Base-by-base conservation (phyloP, 1,140 invertebrate genomes). In the Brachionus asplanchnoidis region DNA sequence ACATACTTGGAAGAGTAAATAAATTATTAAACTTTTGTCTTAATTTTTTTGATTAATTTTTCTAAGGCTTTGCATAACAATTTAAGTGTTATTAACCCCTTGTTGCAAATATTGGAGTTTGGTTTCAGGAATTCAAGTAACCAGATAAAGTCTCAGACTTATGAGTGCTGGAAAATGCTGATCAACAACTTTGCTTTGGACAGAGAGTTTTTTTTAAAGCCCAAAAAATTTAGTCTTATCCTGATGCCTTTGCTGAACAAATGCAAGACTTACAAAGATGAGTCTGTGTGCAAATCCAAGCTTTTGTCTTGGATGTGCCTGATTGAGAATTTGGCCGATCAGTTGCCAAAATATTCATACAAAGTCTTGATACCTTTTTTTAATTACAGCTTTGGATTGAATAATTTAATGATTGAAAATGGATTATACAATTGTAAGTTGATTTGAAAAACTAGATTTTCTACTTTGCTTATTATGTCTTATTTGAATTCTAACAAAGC, bases 191-290 rank as follows among this genome's bases (percentile, higher is more conserved):
- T 82, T 28, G 79, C 79, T 6, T 12, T 65, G 11, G 53, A 82
- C 20, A 26, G 36, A 28, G 53, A 60, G 32, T 82, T 82, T 82
- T 82, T 82, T 46, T 14, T 82, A 14, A 82, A 82, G 32, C 11
- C 79, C 26, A 82, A 82, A 82, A 82, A 82, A 68, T 82, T 82
- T n/a, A 17, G 28, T 36, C 40, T 82, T 12, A 40, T 82, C 26
- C 53, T 82, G 23, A 82, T 82, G 79, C 79, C 79, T 8, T 65
- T 82, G 32, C 12, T 82, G 42, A 82, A 82, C 28, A 82, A 82
- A 36, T 82, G 79, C 26, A 82, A 82, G 44, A 65, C 79, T 14
- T 82, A 36, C 53, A 82, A 66, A 12, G 79, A 82, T 8, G 79
- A 82, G 42, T 28, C 7, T 40, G 79, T 82, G 7, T 82, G 53